Percentiles rank a stretch among this genome's conserved stretches.
These are phyloP conservation scores for Vespertilio murinus DNA, from an alignment of 2,797 vertebrate species.

Conservation along the genomic window DNA sequence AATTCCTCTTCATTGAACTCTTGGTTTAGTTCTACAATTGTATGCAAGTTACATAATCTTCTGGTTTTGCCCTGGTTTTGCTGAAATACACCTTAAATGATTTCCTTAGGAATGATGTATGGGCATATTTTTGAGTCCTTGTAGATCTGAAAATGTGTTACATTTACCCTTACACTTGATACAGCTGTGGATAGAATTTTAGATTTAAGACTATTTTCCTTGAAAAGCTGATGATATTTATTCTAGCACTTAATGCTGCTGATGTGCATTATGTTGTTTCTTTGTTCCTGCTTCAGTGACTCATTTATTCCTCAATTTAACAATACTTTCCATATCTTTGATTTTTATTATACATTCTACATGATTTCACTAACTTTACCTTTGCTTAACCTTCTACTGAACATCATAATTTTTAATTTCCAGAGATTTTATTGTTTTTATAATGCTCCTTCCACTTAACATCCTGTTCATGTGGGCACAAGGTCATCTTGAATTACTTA, in stretches of 20 bases:
- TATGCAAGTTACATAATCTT: neutral
- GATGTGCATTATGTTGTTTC: neutral
- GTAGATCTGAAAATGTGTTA: neutral
- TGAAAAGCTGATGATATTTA: neutral
- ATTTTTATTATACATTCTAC: neutral
- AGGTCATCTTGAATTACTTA: neutral
- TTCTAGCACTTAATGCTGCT: neutral
- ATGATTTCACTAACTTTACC: neutral
- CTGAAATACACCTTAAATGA: neutral
- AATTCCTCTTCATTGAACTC: neutral
- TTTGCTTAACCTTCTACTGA: neutral
- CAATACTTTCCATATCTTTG: neutral
- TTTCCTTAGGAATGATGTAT: neutral
- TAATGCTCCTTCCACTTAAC: neutral
- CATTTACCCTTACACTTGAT: neutral
- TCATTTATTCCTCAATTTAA: neutral
- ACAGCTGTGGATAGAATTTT: neutral
- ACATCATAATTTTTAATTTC: conserved; percentile 3
- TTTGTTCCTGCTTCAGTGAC: neutral
- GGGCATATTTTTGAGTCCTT: neutral
- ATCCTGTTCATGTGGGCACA: neutral
- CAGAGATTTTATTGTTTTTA: neutral
- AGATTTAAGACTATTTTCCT: neutral
- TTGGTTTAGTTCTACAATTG: neutral
- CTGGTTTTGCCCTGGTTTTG: neutral